Conservation (phyloP, 2,113 vertebrate species). For the Hydrolagus affinis region DNA sequence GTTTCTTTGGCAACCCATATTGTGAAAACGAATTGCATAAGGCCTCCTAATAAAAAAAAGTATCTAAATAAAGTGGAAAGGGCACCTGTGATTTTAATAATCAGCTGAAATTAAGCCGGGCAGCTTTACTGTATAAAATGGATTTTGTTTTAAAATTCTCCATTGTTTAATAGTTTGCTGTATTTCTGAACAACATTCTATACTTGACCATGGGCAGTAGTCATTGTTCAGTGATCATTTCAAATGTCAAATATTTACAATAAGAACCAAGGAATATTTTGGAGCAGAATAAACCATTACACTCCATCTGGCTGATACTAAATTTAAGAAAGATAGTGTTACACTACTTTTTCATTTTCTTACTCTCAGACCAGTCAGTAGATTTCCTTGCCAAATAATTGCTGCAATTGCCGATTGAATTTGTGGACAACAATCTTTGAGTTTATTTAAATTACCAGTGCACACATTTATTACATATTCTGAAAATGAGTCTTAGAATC, state of each 20-base stretch:
- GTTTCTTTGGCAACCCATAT: constrained; percentile 13
- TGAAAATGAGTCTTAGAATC: too few species aligned
- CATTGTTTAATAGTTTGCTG: background rate
- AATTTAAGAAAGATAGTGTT: too few species aligned
- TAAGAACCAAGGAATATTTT: too few species aligned
- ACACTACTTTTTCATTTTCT: too few species aligned
- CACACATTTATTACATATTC: too few species aligned
- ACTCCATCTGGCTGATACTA: too few species aligned
- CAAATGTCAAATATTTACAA: background rate
- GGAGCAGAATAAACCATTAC: too few species aligned
- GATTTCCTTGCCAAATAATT: too few species aligned
- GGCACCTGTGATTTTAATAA: constrained; percentile 26
- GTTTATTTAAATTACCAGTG: too few species aligned
- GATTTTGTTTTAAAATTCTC: constrained; percentile 10
- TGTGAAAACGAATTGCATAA: background rate
- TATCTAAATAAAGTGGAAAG: constrained; percentile 13
- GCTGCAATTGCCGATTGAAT: too few species aligned
- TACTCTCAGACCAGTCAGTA: too few species aligned
- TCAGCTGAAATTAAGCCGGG: background rate
- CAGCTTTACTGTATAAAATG: constrained; percentile 13
- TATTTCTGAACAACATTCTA: background rate
- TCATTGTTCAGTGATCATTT: background rate
- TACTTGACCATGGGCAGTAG: background rate
- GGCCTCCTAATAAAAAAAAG: background rate
- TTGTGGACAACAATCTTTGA: too few species aligned